Evolutionary conservation across 2,888 invertebrate species (phyloP), one percentile per base, ranked within the genome.

Genomic region (Zele albiditarsus): DNA sequence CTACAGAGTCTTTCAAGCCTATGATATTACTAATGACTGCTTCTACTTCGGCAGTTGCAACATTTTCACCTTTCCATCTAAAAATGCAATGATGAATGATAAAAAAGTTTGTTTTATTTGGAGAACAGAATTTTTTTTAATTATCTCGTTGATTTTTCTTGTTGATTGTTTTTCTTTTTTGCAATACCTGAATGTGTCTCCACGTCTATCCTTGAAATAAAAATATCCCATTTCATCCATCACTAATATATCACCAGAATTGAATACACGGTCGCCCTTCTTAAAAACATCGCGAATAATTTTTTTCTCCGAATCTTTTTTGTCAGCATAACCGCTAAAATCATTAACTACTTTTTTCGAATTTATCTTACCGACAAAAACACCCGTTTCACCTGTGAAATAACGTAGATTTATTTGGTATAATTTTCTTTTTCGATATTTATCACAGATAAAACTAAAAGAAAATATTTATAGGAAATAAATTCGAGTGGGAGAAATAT

Each of bases 41-140:
- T 90, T 99, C 98, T 25, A 99, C 97, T 91, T 99, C 99, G 0
- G 95, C 94, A 0, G 98, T 98, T 74, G 98, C 95, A 0, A 99
- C 98, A 88, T 99, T 99, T 91, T 99, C 98, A 16, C 99, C 98
- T 87, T 96, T 95, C 97, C 97, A 98, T 84, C 94, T 92, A 49
- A 12, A 46, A 74, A 8, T 2, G 4, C 8, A 38, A 12, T 12
- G 38, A 38, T 8, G 12, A 38, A 38, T 6, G 31, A 1, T 8
- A 38, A 12, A 38, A 12, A 12, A 12, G 12, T 12, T 12, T 12
- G 0, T 12, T 12, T 38, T 38, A 38, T 38, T 38, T 38, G 12
- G 2, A 6, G 12, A 38, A n/a, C n/a, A n/a, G n/a, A 38, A 8
- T 38, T 38, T 38, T 38, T 12, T 38, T 12, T 12, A 8, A 38